Base-by-base conservation (phyloP, 2,888 invertebrate species). In the Marasmarcha lunaedactyla region DNA sequence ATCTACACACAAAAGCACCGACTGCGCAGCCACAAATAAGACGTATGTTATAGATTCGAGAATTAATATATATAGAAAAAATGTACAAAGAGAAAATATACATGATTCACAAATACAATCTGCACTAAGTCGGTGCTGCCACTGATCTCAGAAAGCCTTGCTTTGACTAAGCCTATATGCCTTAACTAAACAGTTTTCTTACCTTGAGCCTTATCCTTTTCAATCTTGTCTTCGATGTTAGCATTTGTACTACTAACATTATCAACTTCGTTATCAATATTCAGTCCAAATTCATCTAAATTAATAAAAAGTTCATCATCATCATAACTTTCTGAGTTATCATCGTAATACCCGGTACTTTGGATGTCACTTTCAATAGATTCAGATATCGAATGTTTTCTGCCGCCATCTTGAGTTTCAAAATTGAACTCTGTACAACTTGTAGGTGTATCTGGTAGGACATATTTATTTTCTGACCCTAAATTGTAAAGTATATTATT, bases 271-370 rank as follows among this genome's bases (percentile, higher is more conserved):
- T 55, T 67, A 46, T 77, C 77, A 41, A 78, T 63, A 35, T 55
- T 63, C 6, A 83, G 51, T 1, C 83, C 84, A 42, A 76, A 77
- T 42, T 83, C 83, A 43, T 84, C 81, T 20, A 83, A 55, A 58
- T 79, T 79, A 13, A 83, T 54, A 47, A 83, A 83, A 1, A 83
- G 52, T n/a, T 81, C 79, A 36, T 81, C 79, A 50, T 81, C 83
- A 37, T 81, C 81, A 35, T 71, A 77, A 12, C 66, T 70, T 50
- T 79, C 74, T 0, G 83, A 78, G 43, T 74, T 76, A 36, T 76
- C 83, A 42, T 81, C 81, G 20, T 77, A 78, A 46, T 76, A 79
- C 38, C 63, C 63, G 0, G 70, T 66, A 46, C 78, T 79, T 38
- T 79, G 74, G 0, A 77, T 66, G 40, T 81, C 81, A 15, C 83